phyloP scores from a whole-genome alignment of 2,113 vertebrate species.

The Potamarius usumacintae region DNA sequence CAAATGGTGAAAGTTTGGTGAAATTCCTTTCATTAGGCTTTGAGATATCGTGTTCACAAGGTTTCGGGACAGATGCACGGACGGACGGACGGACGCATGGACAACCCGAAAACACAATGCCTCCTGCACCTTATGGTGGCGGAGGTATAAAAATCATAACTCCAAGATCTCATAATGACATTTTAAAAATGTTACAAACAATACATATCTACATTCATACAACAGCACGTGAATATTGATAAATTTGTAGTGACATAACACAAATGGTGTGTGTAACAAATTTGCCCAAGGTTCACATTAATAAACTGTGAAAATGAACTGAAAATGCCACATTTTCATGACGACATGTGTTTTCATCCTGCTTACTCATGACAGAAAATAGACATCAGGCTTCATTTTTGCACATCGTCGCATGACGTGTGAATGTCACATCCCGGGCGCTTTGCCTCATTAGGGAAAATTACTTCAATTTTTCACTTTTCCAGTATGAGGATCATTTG shows the following conservation, averaged over 20 bases:
- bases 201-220: neutral
- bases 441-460: constrained; percentile 21
- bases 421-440: constrained; percentile 7
- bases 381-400: constrained; percentile 18
- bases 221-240: neutral
- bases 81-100: no score
- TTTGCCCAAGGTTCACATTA: neutral
- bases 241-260: neutral
- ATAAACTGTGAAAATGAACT: constrained; percentile 25
- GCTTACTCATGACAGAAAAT: constrained; percentile 13
- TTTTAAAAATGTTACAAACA: neutral
- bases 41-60: no score
- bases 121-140: no score
- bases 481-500: neutral
- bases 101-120: no score
- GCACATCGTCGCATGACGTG: neutral
- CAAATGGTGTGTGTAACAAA: neutral
- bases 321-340: neutral
- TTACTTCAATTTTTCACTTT: constrained; percentile 15
- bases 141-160: neutral
- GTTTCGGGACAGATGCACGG: no score
- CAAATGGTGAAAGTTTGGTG: no score
- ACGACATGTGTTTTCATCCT: neutral
- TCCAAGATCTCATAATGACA: neutral
- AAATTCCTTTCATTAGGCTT: no score